A percentile compares a stretch with the other conserved stretches of the same genome.
Evolutionary conservation across 2,113 vertebrate genomes (phyloP).

Genomic region (Nothoprocta pentlandii): DNA sequence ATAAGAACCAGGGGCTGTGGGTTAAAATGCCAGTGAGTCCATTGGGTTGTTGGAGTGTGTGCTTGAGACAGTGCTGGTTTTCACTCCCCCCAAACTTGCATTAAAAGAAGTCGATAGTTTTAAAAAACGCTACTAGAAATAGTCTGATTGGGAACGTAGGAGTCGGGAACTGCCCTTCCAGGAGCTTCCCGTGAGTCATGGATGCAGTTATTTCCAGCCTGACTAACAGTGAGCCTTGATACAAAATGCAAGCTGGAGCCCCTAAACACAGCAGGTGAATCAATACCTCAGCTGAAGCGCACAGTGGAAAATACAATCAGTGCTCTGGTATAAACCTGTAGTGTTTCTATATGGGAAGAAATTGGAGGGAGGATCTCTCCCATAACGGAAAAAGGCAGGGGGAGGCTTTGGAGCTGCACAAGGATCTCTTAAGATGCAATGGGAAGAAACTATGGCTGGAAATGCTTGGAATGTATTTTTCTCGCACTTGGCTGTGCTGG

Average conservation of each 20-base stretch:
- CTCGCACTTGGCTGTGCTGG: not conserved
- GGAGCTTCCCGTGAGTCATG: not conserved
- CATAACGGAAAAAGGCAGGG: not conserved
- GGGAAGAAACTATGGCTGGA: not conserved
- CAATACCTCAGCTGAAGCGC: slow-evolving; percentile 15
- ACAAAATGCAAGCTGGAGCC: slow-evolving; percentile 23
- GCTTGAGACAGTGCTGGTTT: not conserved
- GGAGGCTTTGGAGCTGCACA: not conserved
- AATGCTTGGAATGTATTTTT: not conserved
- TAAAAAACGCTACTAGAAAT: not conserved
- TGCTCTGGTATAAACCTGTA: slow-evolving; percentile 5
- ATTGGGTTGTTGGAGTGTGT: not conserved
- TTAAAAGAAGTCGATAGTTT: not conserved
- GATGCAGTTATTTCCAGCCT: slow-evolving; percentile 8
- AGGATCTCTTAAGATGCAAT: not conserved
- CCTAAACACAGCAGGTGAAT: slow-evolving; percentile 30
- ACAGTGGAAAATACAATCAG: slow-evolving; percentile 16
- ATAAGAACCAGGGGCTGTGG: not conserved
- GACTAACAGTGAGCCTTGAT: slow-evolving; percentile 15
- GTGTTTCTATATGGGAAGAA: not conserved
- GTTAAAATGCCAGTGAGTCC: not conserved
- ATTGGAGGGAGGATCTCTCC: not conserved
- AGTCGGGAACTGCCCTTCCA: not conserved
- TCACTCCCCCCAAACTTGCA: not conserved
- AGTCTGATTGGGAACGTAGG: not conserved